These are phyloP conservation scores for Micrastur ruficollis DNA, from an alignment of 2,797 vertebrate species.

Conservation along the genomic window DNA sequence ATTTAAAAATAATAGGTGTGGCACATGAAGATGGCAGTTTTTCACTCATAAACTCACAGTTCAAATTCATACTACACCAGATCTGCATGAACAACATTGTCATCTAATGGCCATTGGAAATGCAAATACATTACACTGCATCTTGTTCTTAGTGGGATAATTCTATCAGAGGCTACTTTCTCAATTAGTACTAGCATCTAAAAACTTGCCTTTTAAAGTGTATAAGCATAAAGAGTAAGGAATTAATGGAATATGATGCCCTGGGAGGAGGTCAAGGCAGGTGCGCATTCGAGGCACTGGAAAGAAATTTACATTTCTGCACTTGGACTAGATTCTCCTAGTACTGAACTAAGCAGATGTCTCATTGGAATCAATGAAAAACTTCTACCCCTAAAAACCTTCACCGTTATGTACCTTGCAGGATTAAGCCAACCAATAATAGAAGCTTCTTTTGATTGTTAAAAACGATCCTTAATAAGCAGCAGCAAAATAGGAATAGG, in stretches of 20 bases:
- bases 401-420: neutral
- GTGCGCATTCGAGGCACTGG: neutral
- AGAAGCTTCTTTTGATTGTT: neutral
- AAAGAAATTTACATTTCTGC: neutral
- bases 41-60: neutral
- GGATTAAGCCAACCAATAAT: neutral
- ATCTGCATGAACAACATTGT: neutral
- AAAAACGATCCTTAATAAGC: neutral
- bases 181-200: neutral
- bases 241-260: neutral
- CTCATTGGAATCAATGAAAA: neutral
- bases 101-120: neutral
- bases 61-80: neutral
- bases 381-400: neutral
- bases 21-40: rapidly evolving
- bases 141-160: neutral
- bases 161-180: neutral
- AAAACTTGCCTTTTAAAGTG: neutral
- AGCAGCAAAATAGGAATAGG: neutral
- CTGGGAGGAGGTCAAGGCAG: neutral
- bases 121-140: neutral
- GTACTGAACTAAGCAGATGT: neutral
- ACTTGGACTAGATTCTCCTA: neutral
- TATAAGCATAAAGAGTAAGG: neutral
- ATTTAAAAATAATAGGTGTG: neutral